Evolutionary conservation across 1,140 invertebrate genomes (phyloP), one percentile per base, ranked within the genome.

Genomic region (Drosophila seguyi): DNA sequence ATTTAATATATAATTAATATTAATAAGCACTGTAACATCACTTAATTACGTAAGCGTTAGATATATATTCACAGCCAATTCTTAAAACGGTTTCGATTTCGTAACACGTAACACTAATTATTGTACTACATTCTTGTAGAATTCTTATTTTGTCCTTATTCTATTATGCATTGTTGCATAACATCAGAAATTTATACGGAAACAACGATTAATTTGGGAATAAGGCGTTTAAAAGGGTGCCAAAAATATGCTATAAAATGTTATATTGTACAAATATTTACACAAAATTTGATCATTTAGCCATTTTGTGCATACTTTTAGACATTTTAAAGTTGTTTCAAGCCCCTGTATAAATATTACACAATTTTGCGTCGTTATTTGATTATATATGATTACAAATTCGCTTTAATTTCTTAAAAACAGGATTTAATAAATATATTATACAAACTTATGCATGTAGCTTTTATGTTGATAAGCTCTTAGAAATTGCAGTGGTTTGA

Each of bases 21-120:
- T 42, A 52, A 65, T 56, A 57, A 75, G 60, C 71, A 75, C 71
- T 65, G 34, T 31, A 31, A 44, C 39, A 29, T 52, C 31, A 38
- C n/a, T 67, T 65, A 75, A 63, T 62, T 78, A 59, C 61, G 52
- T 45, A 79, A 81, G 73, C 79, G 60, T 82, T 72, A 63, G 38
- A 87, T 44, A 63, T 53, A 69, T 86, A 72, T 88, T 87, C 83
- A 87, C 83, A 87, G 83, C 83, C 83, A 83, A 87, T 87, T 81
- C 45, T 55, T 78, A 80, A 73, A 85, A 68, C 72, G 63, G 29
- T 56, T 62, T 74, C 14, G n/a, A 58, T 60, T 66, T 71, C 50
- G 38, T 58, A 42, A 41, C 53, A 14, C 75, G 69, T 85, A 77
- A 10, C 1, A 47, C 68, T 85, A 69, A 36, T 77, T 85, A 85